phyloP scores from a whole-genome alignment of 2,113 vertebrate species.

The Crotophaga sulcirostris region DNA sequence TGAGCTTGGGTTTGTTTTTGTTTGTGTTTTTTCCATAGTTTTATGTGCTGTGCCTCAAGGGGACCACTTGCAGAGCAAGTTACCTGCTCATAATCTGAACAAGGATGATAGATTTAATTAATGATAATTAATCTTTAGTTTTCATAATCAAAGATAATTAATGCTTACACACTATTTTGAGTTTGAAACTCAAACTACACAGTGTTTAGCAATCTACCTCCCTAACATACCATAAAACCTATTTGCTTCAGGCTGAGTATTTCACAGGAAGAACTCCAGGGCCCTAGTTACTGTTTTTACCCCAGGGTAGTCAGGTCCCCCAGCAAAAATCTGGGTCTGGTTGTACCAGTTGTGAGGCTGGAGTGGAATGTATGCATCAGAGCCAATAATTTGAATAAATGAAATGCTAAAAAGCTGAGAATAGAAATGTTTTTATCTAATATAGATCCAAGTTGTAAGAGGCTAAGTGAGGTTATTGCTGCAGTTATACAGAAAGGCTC shows the following conservation, averaged over 20 bases:
- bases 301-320: background rate
- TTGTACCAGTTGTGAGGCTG: background rate
- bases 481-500: background rate
- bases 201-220: background rate
- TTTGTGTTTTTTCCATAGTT: background rate
- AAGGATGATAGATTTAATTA: background rate
- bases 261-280: background rate
- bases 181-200: background rate
- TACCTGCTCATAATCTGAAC: background rate
- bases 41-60: background rate
- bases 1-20: background rate
- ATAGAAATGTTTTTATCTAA: background rate
- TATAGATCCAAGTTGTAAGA: background rate
- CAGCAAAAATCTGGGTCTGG: background rate
- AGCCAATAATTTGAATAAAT: background rate
- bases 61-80: background rate
- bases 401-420: background rate
- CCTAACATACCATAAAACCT: background rate
- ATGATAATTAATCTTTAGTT: background rate
- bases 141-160: background rate
- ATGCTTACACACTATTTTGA: background rate
- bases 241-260: background rate
- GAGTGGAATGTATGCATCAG: background rate
- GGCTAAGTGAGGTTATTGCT: background rate
- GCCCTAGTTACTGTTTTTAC: background rate